A percentile compares a stretch with the other conserved stretches of the same genome.
These are phyloP conservation scores for Girardinichthys multiradiatus DNA, from an alignment of 2,113 vertebrate genomes.

Conservation along the genomic window DNA sequence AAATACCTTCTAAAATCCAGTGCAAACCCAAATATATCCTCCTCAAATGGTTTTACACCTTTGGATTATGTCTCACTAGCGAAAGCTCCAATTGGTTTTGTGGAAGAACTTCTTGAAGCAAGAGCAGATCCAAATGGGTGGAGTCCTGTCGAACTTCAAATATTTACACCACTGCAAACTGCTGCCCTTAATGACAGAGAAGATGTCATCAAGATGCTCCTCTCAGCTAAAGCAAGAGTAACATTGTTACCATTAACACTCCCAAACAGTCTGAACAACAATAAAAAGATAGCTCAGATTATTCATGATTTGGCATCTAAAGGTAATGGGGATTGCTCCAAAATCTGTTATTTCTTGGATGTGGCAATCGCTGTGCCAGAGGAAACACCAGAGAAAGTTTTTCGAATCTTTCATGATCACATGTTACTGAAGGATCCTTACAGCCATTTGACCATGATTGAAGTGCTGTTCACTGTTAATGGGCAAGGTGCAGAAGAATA, in stretches of 20 bases:
- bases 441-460: conserved; percentile 17
- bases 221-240: conserved; percentile 42
- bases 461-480: conserved; percentile 11
- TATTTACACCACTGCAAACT: conserved; percentile 25
- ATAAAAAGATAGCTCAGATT: conserved; percentile 36
- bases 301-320: conserved; percentile 21
- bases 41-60: fast-evolving
- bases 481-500: fast-evolving
- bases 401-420: background rate
- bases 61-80: conserved; percentile 47
- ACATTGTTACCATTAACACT: background rate
- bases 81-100: conserved; percentile 20
- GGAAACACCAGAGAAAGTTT: conserved; percentile 32
- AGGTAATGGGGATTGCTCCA: background rate
- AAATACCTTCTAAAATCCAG: conserved; percentile 3
- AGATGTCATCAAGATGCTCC: conserved; percentile 44
- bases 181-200: conserved; percentile 38
- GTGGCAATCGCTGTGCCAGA: fast-evolving
- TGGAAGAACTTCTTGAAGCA: conserved; percentile 41
- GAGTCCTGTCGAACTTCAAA: fast-evolving
- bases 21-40: conserved; percentile 24
- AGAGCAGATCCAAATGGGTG: conserved; percentile 36
- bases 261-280: background rate
- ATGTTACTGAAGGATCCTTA: conserved; percentile 61
- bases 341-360: conserved; percentile 2